Percentiles rank a stretch among this genome's conserved stretches.
phyloP scores from a whole-genome alignment of 2,797 vertebrate species.

The Potorous gilbertii region DNA sequence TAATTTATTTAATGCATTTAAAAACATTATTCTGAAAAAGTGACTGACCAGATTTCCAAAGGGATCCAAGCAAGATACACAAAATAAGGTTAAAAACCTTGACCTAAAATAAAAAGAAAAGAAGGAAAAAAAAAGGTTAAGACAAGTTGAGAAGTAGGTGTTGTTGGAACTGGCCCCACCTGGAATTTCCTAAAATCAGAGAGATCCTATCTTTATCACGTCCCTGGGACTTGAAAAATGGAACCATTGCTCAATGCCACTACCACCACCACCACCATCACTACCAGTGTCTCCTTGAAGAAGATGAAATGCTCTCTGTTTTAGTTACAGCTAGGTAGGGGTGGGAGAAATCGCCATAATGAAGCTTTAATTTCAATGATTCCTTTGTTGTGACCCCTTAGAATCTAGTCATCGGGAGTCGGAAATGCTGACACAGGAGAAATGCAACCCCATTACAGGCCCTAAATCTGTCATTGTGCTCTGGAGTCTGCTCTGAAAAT shows the following conservation, averaged over 20 bases:
- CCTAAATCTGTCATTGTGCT: slow-evolving; percentile 95
- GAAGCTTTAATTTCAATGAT: slow-evolving; percentile 82
- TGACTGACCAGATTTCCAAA: neutral
- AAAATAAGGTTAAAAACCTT: neutral
- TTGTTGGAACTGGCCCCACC: neutral
- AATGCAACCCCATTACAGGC: slow-evolving; percentile 90
- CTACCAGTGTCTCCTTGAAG: slow-evolving; percentile 73
- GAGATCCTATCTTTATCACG: slow-evolving; percentile 6
- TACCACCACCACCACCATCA: slow-evolving; percentile 70
- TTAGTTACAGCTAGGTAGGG: slow-evolving; percentile 70
- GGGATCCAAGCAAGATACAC: neutral
- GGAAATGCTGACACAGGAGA: slow-evolving; percentile 90
- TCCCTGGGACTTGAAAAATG: slow-evolving; percentile 62
- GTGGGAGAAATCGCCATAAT: slow-evolving; percentile 75
- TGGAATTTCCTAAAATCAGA: slow-evolving; percentile 17
- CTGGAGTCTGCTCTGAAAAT: slow-evolving; percentile 88
- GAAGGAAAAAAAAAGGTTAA: neutral
- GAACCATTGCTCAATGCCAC: slow-evolving; percentile 75
- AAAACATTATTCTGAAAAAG: neutral
- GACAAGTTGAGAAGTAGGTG: neutral
- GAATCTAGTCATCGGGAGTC: slow-evolving; percentile 86
- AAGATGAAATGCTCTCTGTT: slow-evolving; percentile 62
- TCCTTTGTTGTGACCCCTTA: slow-evolving; percentile 83
- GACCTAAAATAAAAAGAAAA: neutral
- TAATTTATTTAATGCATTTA: neutral